Evolutionary conservation across 2,888 invertebrate species (phyloP).

Genomic region (Caradrina clavipalpis): DNA sequence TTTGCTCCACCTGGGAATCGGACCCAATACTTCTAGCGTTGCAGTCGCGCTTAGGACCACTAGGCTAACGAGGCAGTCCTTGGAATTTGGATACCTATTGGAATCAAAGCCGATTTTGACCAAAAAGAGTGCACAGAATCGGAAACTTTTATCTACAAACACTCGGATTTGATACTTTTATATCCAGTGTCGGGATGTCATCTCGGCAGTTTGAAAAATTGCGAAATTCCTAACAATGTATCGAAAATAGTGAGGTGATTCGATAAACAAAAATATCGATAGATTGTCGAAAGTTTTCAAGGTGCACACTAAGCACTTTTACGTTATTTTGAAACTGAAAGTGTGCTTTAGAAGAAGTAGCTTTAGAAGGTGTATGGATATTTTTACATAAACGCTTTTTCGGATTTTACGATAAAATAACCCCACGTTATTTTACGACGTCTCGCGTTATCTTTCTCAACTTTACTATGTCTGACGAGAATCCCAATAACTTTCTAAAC

Average conservation of each 20-base stretch:
- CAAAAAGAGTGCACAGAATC: slow-evolving; percentile 20
- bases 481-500: slow-evolving; percentile 64
- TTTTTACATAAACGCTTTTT: background rate
- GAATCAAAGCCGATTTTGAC: background rate
- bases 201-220: slow-evolving; percentile 66
- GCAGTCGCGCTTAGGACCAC: too few relatives aligned
- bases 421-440: slow-evolving; percentile 45
- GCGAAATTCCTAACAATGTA: slow-evolving; percentile 65
- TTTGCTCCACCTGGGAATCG: too few relatives aligned
- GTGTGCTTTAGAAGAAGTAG: too few relatives aligned
- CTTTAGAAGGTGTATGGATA: too few relatives aligned
- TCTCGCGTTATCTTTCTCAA: slow-evolving; percentile 45
- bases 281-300: background rate
- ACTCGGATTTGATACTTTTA: slow-evolving; percentile 48
- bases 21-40: too few relatives aligned
- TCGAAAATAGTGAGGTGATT: slow-evolving; percentile 52
- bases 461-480: slow-evolving; percentile 50
- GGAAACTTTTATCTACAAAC: slow-evolving; percentile 43
- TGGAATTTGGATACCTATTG: too few relatives aligned
- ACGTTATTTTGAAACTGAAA: too few relatives aligned
- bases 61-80: too few relatives aligned
- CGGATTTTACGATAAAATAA: slow-evolving; percentile 8
- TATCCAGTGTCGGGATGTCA: slow-evolving; percentile 56
- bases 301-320: too few relatives aligned
- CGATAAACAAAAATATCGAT: slow-evolving; percentile 44